Conservation (phyloP, 2,888 invertebrate species). For the Watsonalla cultraria region DNA sequence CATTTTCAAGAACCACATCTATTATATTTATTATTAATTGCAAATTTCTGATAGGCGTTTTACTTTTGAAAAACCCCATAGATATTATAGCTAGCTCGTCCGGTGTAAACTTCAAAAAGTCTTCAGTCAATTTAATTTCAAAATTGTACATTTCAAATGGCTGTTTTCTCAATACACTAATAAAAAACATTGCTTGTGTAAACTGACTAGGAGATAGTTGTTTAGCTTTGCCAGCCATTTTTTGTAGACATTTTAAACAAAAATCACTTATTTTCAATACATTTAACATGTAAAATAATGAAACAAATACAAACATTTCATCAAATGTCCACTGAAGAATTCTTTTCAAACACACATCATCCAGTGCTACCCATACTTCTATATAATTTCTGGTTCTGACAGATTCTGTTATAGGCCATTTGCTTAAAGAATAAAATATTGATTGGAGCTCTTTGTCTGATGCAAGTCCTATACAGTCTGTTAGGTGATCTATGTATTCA, state of each 20-base stretch:
- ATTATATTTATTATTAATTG: constrained; percentile 73
- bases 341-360: constrained; percentile 79
- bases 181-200: constrained; percentile 82
- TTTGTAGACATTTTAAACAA: constrained; percentile 71
- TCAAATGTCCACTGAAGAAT: constrained; percentile 70
- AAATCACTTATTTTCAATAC: constrained; percentile 77
- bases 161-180: constrained; percentile 78
- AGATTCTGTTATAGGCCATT: constrained; percentile 73
- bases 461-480: constrained; percentile 74
- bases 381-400: constrained; percentile 78
- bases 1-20: constrained; percentile 65
- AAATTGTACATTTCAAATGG: constrained; percentile 81
- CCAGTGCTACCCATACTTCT: constrained; percentile 83
- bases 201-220: constrained; percentile 80
- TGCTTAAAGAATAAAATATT: constrained; percentile 69
- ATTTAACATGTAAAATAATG: constrained; percentile 82
- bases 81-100: constrained; percentile 85
- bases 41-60: constrained; percentile 78
- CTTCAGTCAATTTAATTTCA: constrained; percentile 75
- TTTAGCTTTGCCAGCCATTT: constrained; percentile 76
- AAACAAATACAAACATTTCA: constrained; percentile 77
- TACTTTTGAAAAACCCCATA: constrained; percentile 88
- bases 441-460: constrained; percentile 77
- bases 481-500: constrained; percentile 57
- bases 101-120: constrained; percentile 75